Evolutionary conservation across 1,140 invertebrate genomes (phyloP), one percentile per base, ranked within the genome.

Genomic region (Maconellicoccus hirsutus): DNA sequence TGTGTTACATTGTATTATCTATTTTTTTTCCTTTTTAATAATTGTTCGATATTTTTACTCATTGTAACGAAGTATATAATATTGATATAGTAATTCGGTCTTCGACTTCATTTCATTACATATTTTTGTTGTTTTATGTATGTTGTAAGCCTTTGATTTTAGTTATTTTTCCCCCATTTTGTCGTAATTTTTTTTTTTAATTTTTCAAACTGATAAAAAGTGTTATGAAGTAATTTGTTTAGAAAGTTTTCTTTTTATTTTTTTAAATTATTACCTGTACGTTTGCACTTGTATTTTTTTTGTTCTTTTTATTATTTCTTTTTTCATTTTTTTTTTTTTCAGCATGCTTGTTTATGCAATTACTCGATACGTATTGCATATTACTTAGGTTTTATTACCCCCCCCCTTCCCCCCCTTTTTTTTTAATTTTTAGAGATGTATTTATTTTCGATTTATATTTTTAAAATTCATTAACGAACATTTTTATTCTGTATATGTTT

Each of bases 61-160:
- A 66, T 22, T 25, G 22, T 66, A 26, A 25, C 21, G 61, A 66
- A 66, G 61, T 66, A 25, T 25, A 66, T 66, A 59, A 66, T 66
- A 66, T 23, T 66, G 22, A 66, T 66, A 16, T 66, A 66, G 2
- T 66, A 25, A 66, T 66, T 66, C 16, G 61, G 22, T 66, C 22
- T 25, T 66, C 25, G 22, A 66, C 61, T 66, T 23, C 25, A 23
- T 66, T 2, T 66, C 25, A 66, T 66, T 52, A 26, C 22, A 23
- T 66, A 25, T 66, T 66, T 61, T 66, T 66, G 21, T 66, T 66
- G 61, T 66, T 25, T n/a, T 26, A 52, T 66, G 61, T 66, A 66
- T 26, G 25, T 66, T 66, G 21, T 66, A 66, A 66, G 61, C 19
- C 61, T 16, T 66, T 12, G 22, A 66, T 66, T 66, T 66, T 66